Percentiles rank a stretch among this genome's conserved stretches.
These are phyloP conservation scores for Lepidocyrtoides sp. DNA, from an alignment of 2,888 invertebrate species.

Conservation along the genomic window DNA sequence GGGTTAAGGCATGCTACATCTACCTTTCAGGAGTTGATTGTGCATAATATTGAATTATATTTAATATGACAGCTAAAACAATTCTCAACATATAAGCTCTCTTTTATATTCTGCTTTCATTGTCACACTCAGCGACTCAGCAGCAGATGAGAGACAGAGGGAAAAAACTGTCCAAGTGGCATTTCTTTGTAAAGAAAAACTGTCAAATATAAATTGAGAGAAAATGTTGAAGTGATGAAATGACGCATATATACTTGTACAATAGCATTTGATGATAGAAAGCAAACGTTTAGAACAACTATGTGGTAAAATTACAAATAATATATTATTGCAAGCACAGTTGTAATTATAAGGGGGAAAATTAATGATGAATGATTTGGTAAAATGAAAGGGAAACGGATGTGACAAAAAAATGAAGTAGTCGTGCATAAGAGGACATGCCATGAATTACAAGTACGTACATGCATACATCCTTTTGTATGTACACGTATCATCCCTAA, in stretches of 20 bases:
- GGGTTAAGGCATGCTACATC: no score
- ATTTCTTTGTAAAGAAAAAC: not conserved
- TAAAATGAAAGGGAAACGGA: conserved; percentile 22
- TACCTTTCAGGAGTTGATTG: not conserved
- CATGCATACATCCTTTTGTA: not conserved
- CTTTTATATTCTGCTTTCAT: not conserved
- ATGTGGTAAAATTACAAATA: not conserved
- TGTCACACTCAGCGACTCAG: conserved; percentile 49
- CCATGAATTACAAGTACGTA: conserved; percentile 23
- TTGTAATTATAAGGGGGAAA: conserved; percentile 20
- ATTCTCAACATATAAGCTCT: conserved; percentile 16
- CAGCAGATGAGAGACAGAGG: not conserved
- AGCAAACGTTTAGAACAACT: no score
- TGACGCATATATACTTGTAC: not conserved
- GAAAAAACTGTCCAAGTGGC: conserved; percentile 30
- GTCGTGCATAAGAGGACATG: conserved; percentile 57
- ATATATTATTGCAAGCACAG: not conserved
- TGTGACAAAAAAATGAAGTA: conserved; percentile 38
- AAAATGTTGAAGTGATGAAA: not conserved
- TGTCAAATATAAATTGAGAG: conserved; percentile 40
- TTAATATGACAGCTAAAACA: conserved; percentile 44
- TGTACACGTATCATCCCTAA: no score
- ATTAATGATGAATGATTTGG: conserved; percentile 26
- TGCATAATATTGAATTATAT: not conserved
- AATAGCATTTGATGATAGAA: no score